Base-by-base conservation (phyloP, 2,888 invertebrate species). In the Emmelina monodactyla region DNA sequence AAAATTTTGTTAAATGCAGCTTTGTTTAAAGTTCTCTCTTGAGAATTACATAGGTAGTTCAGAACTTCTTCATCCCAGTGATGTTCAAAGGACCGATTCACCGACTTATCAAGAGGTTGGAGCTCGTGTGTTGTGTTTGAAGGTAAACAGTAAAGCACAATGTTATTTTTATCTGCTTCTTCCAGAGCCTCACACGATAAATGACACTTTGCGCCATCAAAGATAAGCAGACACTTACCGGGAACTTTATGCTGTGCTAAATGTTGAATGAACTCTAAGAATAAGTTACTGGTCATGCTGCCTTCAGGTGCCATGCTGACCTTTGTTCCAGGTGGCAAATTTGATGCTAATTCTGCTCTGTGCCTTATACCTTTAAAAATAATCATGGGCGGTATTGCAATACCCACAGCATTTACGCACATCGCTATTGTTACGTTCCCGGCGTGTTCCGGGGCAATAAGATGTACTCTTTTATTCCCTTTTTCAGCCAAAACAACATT, bases 141-240 rank as follows among this genome's bases (percentile, higher is more conserved):
- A 28, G 38, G 41, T 16, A 43, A 14, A 28, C 40, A 41, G 28
- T 39, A 43, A 7, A 40, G 30, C 7, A 32, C 32, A 28, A 38
- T 40, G 12, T 38, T 14, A 30, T 37, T 30, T 35, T 38, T 38
- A 32, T 44, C 45, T 22, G 43, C 44, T 40, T 34, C 43, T 31
- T 47, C 43, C 11, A 43, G 30, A 37, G 34, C 28, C 15, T 39
- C 39, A 31, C 35, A 34, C 11, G 33, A 31, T 16, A 45, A 28
- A 22, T 44, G 42, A 34, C 37, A 45, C 13, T 35, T 38, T 25
- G 40, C 41, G 11, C 43, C 41, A 35, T 45, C 44, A 38, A 42
- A 41, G 15, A 45, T 38, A 7, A 43, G 32, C 14, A 43, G 28
- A 32, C 41, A 45, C 11, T 39, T 39, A 31, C 38, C 40, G 10